These are phyloP conservation scores for Cynodonichthys magdalenae DNA, from an alignment of 2,797 vertebrate species.

Conservation along the genomic window DNA sequence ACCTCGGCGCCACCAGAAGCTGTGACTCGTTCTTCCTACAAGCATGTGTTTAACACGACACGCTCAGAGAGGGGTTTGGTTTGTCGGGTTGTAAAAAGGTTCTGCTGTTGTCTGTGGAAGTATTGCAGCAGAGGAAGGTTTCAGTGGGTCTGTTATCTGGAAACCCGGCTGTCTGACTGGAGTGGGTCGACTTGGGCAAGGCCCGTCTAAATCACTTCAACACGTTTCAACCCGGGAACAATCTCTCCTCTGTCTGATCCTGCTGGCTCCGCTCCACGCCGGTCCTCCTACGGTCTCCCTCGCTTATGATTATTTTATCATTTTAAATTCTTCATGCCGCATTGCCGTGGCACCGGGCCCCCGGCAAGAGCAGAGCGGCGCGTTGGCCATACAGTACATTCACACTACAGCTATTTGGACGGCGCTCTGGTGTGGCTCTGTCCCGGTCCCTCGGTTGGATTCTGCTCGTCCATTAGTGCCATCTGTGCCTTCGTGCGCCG, in stretches of 20 bases:
- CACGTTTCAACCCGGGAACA: constrained; percentile 58
- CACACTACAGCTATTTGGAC: constrained; percentile 95
- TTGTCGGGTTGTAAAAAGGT: constrained; percentile 38
- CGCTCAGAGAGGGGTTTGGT: constrained; percentile 35
- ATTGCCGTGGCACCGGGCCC: constrained; percentile 67
- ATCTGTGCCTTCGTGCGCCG: constrained; percentile 97
- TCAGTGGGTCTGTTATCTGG: constrained; percentile 43
- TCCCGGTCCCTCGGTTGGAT: constrained; percentile 94
- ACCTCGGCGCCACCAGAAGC: constrained; percentile 37
- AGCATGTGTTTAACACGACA: constrained; percentile 64
- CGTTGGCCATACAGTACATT: constrained; percentile 72
- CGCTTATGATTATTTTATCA: constrained; percentile 77
- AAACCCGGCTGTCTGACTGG: constrained; percentile 57
- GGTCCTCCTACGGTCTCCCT: constrained; percentile 60
- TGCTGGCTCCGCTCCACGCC: constrained; percentile 62
- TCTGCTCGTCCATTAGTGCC: constrained; percentile 99
- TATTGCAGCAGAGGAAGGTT: constrained; percentile 17
- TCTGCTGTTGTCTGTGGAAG: constrained; percentile 41
- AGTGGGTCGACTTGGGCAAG: constrained; percentile 46
- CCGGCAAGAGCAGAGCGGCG: constrained; percentile 63
- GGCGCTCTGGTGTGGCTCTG: constrained; percentile 87
- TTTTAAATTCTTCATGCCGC: constrained; percentile 79
- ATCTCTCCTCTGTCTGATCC: constrained; percentile 71
- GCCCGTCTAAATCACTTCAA: constrained; percentile 42
- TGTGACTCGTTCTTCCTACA: constrained; percentile 63